Percentiles rank a stretch among this genome's conserved stretches.
Conservation (phyloP, 2,797 vertebrate genomes). For the Paedocypris micromegethes region DNA sequence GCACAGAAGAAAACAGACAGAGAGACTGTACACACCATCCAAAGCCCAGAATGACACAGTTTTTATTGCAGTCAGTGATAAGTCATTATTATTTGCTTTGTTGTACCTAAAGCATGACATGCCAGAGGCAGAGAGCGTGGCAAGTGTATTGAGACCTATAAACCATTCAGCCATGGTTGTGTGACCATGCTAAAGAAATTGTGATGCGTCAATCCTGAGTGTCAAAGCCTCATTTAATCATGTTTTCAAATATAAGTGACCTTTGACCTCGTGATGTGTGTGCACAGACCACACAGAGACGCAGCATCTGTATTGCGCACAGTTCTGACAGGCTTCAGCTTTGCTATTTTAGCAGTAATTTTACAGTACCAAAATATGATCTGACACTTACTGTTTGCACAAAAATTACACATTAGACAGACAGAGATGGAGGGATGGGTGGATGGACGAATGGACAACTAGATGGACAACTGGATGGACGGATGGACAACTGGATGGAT, state of each 20-base stretch:
- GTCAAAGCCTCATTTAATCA: conserved; percentile 32
- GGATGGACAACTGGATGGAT: too few species aligned
- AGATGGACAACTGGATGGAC: too few species aligned
- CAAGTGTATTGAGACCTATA: conserved; percentile 20
- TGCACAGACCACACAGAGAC: conserved; percentile 42
- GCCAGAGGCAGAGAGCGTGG: conserved; percentile 18
- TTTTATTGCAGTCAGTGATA: conserved; percentile 29
- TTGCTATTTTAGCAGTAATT: too few species aligned
- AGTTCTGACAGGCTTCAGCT: too few species aligned
- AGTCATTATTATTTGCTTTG: conserved; percentile 37
- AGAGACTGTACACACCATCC: conserved; percentile 37
- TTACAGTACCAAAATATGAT: too few species aligned
- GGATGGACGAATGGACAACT: too few species aligned
- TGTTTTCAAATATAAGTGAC: conserved; percentile 39
- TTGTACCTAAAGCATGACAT: conserved; percentile 26
- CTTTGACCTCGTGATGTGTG: conserved; percentile 24
- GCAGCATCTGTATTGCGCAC: not conserved
- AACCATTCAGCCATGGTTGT: conserved; percentile 35
- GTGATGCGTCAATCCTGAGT: conserved; percentile 21
- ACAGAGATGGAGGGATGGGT: too few species aligned
- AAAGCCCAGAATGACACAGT: conserved; percentile 33
- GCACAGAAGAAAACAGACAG: conserved; percentile 46
- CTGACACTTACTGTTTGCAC: too few species aligned
- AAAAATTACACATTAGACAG: too few species aligned
- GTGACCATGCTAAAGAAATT: conserved; percentile 34